These are phyloP conservation scores for Littorina saxatilis DNA, from an alignment of 1,140 invertebrate genomes.

Conservation along the genomic window DNA sequence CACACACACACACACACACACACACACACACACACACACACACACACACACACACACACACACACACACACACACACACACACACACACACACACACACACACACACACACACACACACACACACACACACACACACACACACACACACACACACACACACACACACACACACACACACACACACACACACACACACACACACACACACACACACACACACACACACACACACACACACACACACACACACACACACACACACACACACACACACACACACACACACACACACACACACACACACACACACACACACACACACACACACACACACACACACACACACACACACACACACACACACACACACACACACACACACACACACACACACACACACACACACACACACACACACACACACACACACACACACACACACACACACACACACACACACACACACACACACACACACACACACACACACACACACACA, in stretches of 20 bases:
- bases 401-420: too few species aligned
- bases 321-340: too few species aligned
- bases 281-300: neutral
- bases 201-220: slow-evolving; percentile 29
- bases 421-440: too few species aligned
- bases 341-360: neutral
- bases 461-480: too few species aligned
- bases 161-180: slow-evolving; percentile 1
- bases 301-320: too few species aligned
- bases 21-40: slow-evolving; percentile 1
- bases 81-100: neutral
- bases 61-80: neutral
- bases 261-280: neutral
- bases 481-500: too few species aligned
- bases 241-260: neutral
- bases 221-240: slow-evolving; percentile 32
- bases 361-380: too few species aligned
- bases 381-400: too few species aligned
- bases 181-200: slow-evolving; percentile 13
- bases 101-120: neutral
- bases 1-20: too few species aligned
- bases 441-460: too few species aligned
- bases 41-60: slow-evolving; percentile 4
- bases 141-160: slow-evolving; percentile 16
- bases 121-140: neutral